Conservation (phyloP, 2,888 invertebrate genomes). For the Melanargia galathea region DNA sequence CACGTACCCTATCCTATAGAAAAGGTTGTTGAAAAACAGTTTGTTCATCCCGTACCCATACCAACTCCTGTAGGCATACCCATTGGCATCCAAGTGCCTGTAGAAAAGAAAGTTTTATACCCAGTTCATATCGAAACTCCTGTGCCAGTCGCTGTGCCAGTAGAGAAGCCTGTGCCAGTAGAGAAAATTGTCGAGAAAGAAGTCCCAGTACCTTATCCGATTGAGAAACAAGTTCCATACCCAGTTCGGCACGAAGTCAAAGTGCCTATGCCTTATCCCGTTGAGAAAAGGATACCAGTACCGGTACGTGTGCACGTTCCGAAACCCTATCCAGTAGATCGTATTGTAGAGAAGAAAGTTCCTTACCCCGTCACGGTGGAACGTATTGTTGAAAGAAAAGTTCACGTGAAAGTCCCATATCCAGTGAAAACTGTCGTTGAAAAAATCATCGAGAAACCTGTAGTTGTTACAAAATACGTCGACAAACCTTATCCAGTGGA, state of each 20-base stretch:
- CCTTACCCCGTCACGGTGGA: conserved; percentile 72
- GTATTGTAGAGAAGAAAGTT: conserved; percentile 75
- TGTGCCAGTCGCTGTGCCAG: conserved; percentile 67
- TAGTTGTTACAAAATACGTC: conserved; percentile 71
- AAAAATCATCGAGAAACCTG: conserved; percentile 83
- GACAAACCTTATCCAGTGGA: conserved; percentile 77
- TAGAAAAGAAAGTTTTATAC: conserved; percentile 64
- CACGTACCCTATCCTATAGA: conserved; percentile 78
- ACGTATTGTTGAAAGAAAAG: conserved; percentile 75
- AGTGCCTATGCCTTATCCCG: conserved; percentile 60
- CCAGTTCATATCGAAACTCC: conserved; percentile 71
- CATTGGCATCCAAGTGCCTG: conserved; percentile 59
- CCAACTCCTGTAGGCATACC: conserved; percentile 74
- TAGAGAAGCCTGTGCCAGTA: conserved; percentile 65
- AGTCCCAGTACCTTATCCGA: conserved; percentile 74
- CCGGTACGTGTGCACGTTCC: conserved; percentile 66
- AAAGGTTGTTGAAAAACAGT: conserved; percentile 78
- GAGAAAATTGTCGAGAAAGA: conserved; percentile 72
- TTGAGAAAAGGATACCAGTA: conserved; percentile 80
- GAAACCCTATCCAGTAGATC: conserved; percentile 77
- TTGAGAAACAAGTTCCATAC: conserved; percentile 76
- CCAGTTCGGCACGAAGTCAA: conserved; percentile 68
- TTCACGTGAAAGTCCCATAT: conserved; percentile 68
- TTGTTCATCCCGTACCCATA: conserved; percentile 64
- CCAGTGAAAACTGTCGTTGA: conserved; percentile 76